These are phyloP conservation scores for Vespertilio murinus DNA, from an alignment of 2,797 vertebrate genomes.

Conservation along the genomic window DNA sequence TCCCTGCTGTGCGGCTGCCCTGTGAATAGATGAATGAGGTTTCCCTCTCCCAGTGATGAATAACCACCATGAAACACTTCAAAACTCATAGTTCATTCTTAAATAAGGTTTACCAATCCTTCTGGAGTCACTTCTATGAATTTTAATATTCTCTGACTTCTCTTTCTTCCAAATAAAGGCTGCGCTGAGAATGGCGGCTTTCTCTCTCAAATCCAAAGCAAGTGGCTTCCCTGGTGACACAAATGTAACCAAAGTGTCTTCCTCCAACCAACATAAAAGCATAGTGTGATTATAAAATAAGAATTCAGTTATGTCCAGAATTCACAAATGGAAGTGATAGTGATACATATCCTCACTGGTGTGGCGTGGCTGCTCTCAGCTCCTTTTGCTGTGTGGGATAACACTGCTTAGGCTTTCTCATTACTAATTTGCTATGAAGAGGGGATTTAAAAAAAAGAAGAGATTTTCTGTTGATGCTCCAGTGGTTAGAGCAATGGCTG, in stretches of 20 bases:
- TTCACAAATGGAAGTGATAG: background rate
- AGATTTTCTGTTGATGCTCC: background rate
- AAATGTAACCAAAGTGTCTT: background rate
- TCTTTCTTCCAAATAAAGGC: constrained; percentile 25
- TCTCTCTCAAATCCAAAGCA: background rate
- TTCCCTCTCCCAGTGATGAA: constrained; percentile 59
- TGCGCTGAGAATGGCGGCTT: constrained; percentile 15
- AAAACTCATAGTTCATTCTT: background rate
- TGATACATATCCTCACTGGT: background rate
- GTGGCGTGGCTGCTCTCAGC: background rate
- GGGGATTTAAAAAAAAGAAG: background rate
- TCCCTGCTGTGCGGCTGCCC: constrained; percentile 64
- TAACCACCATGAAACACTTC: constrained; percentile 41
- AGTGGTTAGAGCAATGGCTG: no score
- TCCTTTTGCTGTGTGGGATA: background rate
- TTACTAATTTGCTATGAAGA: background rate
- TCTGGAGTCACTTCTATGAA: background rate
- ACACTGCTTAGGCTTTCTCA: background rate
- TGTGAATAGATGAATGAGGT: constrained; percentile 78
- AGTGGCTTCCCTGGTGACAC: constrained; percentile 32
- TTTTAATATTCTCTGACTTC: constrained; percentile 19
- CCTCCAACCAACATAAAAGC: background rate
- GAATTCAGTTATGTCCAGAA: background rate
- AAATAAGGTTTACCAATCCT: constrained; percentile 2
- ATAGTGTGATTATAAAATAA: background rate